Evolutionary conservation across 2,113 vertebrate genomes (phyloP).

Genomic region (Labeo rohita): DNA sequence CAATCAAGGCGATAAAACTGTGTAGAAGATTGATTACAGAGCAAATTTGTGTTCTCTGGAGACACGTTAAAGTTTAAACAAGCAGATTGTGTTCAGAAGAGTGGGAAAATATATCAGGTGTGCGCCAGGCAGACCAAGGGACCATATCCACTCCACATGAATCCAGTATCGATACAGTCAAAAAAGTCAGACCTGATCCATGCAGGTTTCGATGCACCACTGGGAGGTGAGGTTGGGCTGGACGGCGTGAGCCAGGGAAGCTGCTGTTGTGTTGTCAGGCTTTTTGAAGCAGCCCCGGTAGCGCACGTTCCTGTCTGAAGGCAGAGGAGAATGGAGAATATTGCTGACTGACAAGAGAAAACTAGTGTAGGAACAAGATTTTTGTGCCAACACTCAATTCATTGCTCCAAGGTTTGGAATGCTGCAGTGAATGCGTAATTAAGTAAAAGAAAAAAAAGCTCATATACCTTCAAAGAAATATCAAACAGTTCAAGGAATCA

Average conservation of each 20-base stretch:
- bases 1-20: slow-evolving; percentile 34
- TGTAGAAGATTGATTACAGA: slow-evolving; percentile 53
- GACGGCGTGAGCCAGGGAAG: slow-evolving; percentile 73
- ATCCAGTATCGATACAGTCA: slow-evolving; percentile 37
- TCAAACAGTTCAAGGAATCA: slow-evolving; percentile 5
- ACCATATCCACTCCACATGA: slow-evolving; percentile 36
- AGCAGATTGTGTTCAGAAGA: slow-evolving; percentile 48
- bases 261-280: slow-evolving; percentile 77
- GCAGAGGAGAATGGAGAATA: neutral
- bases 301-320: slow-evolving; percentile 79
- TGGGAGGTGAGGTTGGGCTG: slow-evolving; percentile 82
- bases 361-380: neutral
- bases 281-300: slow-evolving; percentile 84
- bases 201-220: slow-evolving; percentile 83
- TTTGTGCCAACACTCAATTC: neutral
- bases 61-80: slow-evolving; percentile 51
- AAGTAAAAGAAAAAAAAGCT: neutral
- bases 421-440: neutral
- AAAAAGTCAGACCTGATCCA: slow-evolving; percentile 79
- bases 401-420: slow-evolving; percentile 7
- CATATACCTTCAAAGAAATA: neutral
- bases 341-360: neutral
- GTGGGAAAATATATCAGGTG: slow-evolving; percentile 26
- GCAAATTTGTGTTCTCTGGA: slow-evolving; percentile 53
- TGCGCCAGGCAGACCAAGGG: neutral